Base-by-base conservation (phyloP, 2,888 invertebrate genomes). In the Adelphocoris suturalis region DNA sequence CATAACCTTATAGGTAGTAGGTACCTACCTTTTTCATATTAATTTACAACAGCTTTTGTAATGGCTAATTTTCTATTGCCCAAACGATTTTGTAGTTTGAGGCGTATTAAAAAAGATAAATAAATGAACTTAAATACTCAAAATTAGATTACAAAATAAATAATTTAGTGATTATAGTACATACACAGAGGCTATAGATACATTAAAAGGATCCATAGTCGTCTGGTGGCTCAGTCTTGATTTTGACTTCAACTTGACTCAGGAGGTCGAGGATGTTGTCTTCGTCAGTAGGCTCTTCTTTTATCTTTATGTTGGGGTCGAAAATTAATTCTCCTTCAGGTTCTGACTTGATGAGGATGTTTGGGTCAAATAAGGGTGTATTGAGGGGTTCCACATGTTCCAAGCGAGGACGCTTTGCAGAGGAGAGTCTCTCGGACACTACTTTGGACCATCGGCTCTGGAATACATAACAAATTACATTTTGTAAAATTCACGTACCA, bases 181-280 rank as follows among this genome's bases (percentile, higher is more conserved):
- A 37, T 37, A 37, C 37, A 37, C 7, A 37, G 7, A 37, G 37
- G 37, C 37, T 37, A 7, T 37, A 37, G 37, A 7, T 37, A 37
- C 37, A 37, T 68, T 27, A 68, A 19, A 27, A 82, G 7, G 78
- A n/a, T 0, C 82, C 52, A 19, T 82, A 82, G 19, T 89, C 68
- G 84, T 92, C 92, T 13, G 90, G 90, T 0, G 92, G 92, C 89
- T 92, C 93, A 47, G 92, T 92, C 90, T 92, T 92, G 46, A 93
- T 93, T 90, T 92, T 92, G n/a, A 93, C 93, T 91, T 93, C 93
- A 7, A 93, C 93, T 90, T 92, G 92, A 89, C 92, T 92, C 9
- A 93, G 90, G 61, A 92, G 91, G 76, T 92, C 92, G 89, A 91
- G 92, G 86, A 92, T 91, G 86, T 92, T 92, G 55, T 90, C 90